Evolutionary conservation across 1,140 invertebrate species (phyloP).

Genomic region (Hypsibius dujardini): DNA sequence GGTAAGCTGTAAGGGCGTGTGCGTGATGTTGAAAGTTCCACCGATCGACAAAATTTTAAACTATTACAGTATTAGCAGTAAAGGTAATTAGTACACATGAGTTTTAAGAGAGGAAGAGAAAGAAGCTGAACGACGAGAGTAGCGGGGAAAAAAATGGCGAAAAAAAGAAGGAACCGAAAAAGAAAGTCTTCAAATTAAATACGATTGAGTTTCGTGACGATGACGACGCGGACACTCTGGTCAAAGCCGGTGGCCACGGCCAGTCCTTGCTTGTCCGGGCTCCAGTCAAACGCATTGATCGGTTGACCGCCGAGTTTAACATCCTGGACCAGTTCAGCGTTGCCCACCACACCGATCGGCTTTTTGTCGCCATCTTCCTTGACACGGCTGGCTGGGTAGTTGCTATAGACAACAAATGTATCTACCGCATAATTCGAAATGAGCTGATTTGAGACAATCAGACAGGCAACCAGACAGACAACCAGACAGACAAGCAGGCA

Average conservation of each 20-base stretch:
- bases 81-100: too few species aligned
- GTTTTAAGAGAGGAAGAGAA: too few species aligned
- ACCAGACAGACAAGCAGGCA: too few species aligned
- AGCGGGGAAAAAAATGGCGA: too few species aligned
- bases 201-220: slow-evolving; percentile 71
- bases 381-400: slow-evolving; percentile 58
- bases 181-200: too few species aligned
- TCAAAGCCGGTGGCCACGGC: slow-evolving; percentile 76
- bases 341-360: slow-evolving; percentile 54
- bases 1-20: too few species aligned
- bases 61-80: too few species aligned
- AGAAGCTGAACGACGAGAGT: too few species aligned
- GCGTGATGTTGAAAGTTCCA: too few species aligned
- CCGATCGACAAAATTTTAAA: too few species aligned
- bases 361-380: slow-evolving; percentile 48
- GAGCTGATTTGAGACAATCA: background rate
- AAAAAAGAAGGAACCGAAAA: too few species aligned
- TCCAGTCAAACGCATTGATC: slow-evolving; percentile 74
- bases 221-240: slow-evolving; percentile 66
- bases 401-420: slow-evolving; percentile 38
- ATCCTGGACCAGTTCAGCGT: slow-evolving; percentile 55
- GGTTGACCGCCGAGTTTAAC: slow-evolving; percentile 65
- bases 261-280: slow-evolving; percentile 65
- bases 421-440: slow-evolving; percentile 20
- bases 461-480: too few species aligned